phyloP scores from a whole-genome alignment of 2,888 invertebrate species.

The Limenitis camilla region DNA sequence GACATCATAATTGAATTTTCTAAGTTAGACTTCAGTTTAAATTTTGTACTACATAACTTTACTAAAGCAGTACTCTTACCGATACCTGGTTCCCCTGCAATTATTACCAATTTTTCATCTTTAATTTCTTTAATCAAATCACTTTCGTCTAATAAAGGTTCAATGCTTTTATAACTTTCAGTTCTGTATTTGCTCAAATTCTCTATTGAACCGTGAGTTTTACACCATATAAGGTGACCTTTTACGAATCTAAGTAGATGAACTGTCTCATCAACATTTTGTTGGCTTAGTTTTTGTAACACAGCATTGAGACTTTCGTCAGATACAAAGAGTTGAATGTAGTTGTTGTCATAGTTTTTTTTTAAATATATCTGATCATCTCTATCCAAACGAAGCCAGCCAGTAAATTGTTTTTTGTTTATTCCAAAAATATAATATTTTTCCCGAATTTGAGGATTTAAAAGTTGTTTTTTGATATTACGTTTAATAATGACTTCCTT shows the following conservation, averaged over 20 bases:
- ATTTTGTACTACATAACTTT: neutral
- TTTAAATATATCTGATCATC: neutral
- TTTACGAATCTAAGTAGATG: neutral
- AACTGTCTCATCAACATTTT: neutral
- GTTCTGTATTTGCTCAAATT: neutral
- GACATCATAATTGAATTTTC: neutral
- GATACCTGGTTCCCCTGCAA: constrained; percentile 1
- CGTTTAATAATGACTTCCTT: neutral
- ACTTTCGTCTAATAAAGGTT: neutral
- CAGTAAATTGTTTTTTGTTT: neutral
- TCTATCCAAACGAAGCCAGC: neutral
- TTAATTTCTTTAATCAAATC: neutral
- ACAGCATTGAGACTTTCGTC: neutral
- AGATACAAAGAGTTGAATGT: neutral
- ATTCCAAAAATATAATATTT: neutral
- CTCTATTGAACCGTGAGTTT: neutral
- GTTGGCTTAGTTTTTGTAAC: neutral
- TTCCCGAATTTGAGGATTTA: neutral
- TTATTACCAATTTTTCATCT: neutral
- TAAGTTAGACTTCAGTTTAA: too few relatives aligned
- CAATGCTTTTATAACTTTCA: neutral
- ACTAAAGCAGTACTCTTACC: constrained; percentile 1
- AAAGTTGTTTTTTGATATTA: neutral
- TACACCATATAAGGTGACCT: neutral
- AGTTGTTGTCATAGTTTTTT: neutral